Evolutionary conservation across 2,888 invertebrate species (phyloP), one percentile per base, ranked within the genome.

Genomic region (Chloroclysta siterata): DNA sequence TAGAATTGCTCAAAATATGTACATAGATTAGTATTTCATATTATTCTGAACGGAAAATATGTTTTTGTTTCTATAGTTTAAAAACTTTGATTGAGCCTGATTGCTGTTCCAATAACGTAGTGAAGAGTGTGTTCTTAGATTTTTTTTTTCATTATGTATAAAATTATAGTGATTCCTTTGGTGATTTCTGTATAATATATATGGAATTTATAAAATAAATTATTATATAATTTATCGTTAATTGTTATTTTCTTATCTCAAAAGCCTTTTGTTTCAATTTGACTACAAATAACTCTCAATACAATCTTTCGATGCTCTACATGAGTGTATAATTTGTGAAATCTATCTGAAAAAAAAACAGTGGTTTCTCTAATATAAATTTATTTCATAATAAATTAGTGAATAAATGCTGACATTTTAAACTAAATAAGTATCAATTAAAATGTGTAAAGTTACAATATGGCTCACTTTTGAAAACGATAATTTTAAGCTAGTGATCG

Each of bases 331-430:
- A 1, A 22, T 22, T 22, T 22, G 2, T 44, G 44, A 8, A 14
- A 15, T n/a, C n/a, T 15, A 7, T 46, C 2, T 10, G 17, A 53
- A 58, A 47, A 14, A 54, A 39, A 33, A 15, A 10, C 48, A 14
- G 1, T 39, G 28, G 7, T 22, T 29, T 47, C 65, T 70, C 62
- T 77, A 70, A 62, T 72, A 70, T 70, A 73, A 70, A 58, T 81
- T 79, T 76, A 77, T 76, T 81, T 79, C 71, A 80, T 81, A 80
- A 82, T 84, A 84, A 79, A 79, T 81, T 74, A 78, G 77, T 75
- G 79, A 80, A 79, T 86, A 86, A 83, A 83, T 82, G 82, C 79
- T 79, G 66, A 59, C 55, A 76, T 75, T 72, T 78, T 83, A 80
- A 54, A 46, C 17, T 46, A 81, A 80, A 81, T 81, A 87, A 80